Conservation (phyloP, 2,797 vertebrate species). For the Hydrophis major region DNA sequence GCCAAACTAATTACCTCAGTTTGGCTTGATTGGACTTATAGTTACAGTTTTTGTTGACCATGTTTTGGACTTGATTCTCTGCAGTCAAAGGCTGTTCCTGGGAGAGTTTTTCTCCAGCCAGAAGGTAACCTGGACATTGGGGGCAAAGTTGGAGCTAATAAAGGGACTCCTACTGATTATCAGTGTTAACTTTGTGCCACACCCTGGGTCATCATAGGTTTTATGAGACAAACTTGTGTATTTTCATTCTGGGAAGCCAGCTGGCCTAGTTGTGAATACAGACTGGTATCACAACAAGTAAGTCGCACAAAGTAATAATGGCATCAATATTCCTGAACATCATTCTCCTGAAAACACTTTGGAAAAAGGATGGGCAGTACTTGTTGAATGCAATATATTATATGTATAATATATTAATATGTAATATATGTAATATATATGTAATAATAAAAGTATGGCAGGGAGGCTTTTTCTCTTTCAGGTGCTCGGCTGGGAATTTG, state of each 20-base stretch:
- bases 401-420: too few species aligned
- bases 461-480: neutral
- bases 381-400: neutral
- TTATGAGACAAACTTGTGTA: neutral
- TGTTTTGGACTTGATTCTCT: too few species aligned
- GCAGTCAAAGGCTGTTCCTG: too few species aligned
- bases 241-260: neutral
- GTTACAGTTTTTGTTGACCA: too few species aligned
- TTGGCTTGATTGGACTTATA: too few species aligned
- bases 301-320: neutral
- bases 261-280: neutral
- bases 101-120: too few species aligned
- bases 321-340: neutral
- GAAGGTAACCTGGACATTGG: too few species aligned
- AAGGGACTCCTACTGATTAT: too few species aligned
- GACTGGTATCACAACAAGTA: neutral
- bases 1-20: too few species aligned
- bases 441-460: neutral
- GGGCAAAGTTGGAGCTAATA: too few species aligned
- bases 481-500: neutral
- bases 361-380: neutral
- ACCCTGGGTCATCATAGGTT: neutral
- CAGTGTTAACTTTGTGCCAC: too few species aligned
- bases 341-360: neutral
- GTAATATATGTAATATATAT: too few species aligned